Base-by-base conservation (phyloP, 2,888 invertebrate species). In the Oscheius onirici region DNA sequence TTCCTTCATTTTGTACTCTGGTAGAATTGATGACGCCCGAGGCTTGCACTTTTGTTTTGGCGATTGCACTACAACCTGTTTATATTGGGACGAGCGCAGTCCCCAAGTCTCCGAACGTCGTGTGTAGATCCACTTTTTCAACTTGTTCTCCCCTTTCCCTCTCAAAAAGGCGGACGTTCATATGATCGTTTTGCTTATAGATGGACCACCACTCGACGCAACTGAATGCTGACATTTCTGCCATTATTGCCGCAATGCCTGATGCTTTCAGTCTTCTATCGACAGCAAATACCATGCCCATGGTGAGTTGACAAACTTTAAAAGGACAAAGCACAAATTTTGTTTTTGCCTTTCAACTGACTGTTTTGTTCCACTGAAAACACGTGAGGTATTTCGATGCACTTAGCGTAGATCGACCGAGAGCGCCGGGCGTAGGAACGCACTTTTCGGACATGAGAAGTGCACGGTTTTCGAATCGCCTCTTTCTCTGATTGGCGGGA, bases 61-160 rank as follows among this genome's bases (percentile, higher is more conserved):
- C 63, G 63, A 46, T 49, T 63, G 63, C 63, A 63, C 63, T 63
- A 63, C 46, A 63, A 63, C 63, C 63, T 63, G 63, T 63, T 63
- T 63, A 63, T 63, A 63, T 63, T 63, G 49, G 49, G 63, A 49
- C 63, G 46, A 26, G 44, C 63, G 63, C 63, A 49, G 46, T 63
- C 63, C 63, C 44, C 49, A 46, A 49, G 63, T 49, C 63, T 22
- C 46, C 46, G 49, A 26, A 49, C 63, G 46, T 26, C 46, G 63
- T 34, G 34, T 49, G 49, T 46, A 63, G 63, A 63, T 63, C 46
- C 63, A 63, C 63, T 46, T 63, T 63, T 63, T 63, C 34, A 63
- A 63, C 46, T 46, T 58, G 58, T 40, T 22, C 58, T 58, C 58
- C 34, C 3, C 13, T 34, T 22, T 26, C 49, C n/a, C 49, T 63